Percentiles rank a stretch among this genome's conserved stretches.
Evolutionary conservation across 1,140 invertebrate genomes (phyloP).

Genomic region (Proales similis): DNA sequence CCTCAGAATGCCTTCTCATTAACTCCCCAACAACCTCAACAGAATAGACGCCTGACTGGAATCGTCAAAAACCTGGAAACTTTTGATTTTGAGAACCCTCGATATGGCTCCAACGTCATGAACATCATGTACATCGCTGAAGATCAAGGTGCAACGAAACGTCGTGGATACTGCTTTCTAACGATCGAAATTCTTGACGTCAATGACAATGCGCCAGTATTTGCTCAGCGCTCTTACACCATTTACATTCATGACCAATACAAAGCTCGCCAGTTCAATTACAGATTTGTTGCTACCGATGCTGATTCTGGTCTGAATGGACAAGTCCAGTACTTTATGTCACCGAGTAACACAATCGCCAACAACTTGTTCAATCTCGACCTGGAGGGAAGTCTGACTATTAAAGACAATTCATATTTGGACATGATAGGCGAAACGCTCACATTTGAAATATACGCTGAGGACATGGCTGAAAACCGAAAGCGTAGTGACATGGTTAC

Average conservation of each 20-base stretch:
- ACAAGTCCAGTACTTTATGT: slow-evolving; percentile 20
- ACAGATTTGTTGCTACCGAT: slow-evolving; percentile 29
- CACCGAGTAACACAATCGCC: background rate
- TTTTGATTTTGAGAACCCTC: slow-evolving; percentile 24
- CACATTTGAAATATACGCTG: slow-evolving; percentile 10
- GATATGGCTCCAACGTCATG: slow-evolving; percentile 32
- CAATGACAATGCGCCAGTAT: slow-evolving; percentile 25
- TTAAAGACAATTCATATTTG: slow-evolving; percentile 6
- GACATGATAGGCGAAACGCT: background rate
- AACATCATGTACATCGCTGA: slow-evolving; percentile 31
- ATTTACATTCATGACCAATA: slow-evolving; percentile 34
- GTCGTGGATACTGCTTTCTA: slow-evolving; percentile 23
- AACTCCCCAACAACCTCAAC: background rate
- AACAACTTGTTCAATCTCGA: slow-evolving; percentile 1
- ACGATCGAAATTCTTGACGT: slow-evolving; percentile 24
- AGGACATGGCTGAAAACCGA: slow-evolving; percentile 7
- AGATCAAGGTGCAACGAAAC: background rate
- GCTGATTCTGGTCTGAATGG: slow-evolving; percentile 29
- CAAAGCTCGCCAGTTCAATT: slow-evolving; percentile 25
- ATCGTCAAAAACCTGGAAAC: slow-evolving; percentile 5
- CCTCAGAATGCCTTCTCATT: slow-evolving; percentile 21
- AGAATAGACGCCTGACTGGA: background rate
- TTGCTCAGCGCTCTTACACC: background rate
- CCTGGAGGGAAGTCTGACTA: slow-evolving; percentile 10
- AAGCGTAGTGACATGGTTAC: background rate